A percentile compares a stretch with the other conserved stretches of the same genome.
Evolutionary conservation across 2,113 vertebrate genomes (phyloP).

Genomic region (Platichthys stellatus): DNA sequence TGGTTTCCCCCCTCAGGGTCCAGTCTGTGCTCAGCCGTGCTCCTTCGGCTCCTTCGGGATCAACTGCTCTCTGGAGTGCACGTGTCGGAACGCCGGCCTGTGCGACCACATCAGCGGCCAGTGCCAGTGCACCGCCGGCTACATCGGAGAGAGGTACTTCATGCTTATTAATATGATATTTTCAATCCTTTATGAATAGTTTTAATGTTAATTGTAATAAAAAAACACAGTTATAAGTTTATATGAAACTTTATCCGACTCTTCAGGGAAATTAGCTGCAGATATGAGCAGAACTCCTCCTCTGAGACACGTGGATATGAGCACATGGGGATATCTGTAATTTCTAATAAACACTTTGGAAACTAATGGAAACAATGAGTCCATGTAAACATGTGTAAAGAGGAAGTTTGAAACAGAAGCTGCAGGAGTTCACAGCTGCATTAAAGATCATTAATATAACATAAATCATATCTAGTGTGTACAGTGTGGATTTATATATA

Average conservation of each 20-base stretch:
- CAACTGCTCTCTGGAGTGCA: slow-evolving; percentile 92
- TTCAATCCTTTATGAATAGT: too few species aligned
- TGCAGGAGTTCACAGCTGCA: too few species aligned
- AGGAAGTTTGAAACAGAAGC: neutral
- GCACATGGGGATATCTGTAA: neutral
- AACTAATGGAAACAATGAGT: neutral
- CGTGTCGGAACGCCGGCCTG: slow-evolving; percentile 90
- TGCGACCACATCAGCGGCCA: slow-evolving; percentile 93
- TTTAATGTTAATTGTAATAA: too few species aligned
- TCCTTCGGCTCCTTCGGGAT: slow-evolving; percentile 89
- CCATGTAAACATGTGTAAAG: neutral
- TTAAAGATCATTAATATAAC: too few species aligned
- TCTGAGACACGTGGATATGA: neutral
- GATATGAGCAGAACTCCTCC: neutral
- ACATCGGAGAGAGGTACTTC: slow-evolving; percentile 89
- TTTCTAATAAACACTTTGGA: neutral
- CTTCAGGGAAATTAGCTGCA: slow-evolving; percentile 2
- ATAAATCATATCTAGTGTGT: too few species aligned
- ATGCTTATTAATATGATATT: too few species aligned
- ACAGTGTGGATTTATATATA: too few species aligned
- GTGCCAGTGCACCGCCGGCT: slow-evolving; percentile 89
- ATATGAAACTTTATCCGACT: neutral
- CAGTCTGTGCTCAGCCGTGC: slow-evolving; percentile 93
- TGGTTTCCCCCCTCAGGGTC: slow-evolving; percentile 79
- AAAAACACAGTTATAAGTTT: neutral